Conservation (phyloP, 2,797 vertebrate genomes). For the Scomberomorus guttatus region DNA sequence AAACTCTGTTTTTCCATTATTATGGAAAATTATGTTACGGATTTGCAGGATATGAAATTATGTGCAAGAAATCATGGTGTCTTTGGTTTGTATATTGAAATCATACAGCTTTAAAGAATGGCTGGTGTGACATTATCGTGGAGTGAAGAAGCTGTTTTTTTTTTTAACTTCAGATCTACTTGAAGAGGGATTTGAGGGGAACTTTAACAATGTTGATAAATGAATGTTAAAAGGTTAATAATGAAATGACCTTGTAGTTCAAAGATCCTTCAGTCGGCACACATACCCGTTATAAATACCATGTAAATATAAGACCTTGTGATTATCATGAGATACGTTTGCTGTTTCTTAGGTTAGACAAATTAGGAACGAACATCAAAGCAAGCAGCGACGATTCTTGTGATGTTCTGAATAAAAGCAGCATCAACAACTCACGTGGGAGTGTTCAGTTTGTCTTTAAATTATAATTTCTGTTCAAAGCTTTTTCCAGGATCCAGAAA, state of each 20-base stretch:
- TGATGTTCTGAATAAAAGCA: neutral
- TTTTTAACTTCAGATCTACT: neutral
- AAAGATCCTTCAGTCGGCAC: neutral
- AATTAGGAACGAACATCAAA: neutral
- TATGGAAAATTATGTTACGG: neutral
- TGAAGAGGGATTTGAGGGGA: neutral
- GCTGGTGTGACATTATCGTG: neutral
- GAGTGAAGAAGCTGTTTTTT: neutral
- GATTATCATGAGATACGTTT: neutral
- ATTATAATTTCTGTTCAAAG: neutral
- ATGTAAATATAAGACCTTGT: too few species aligned
- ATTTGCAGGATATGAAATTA: neutral
- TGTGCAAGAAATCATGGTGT: neutral
- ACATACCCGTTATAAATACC: neutral
- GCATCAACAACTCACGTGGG: neutral
- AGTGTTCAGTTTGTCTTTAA: neutral
- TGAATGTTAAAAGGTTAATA: conserved; percentile 10
- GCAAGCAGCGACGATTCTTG: neutral
- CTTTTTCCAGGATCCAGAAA: neutral
- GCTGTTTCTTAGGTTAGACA: neutral
- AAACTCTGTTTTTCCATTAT: neutral
- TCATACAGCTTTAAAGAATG: neutral
- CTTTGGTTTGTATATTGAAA: neutral
- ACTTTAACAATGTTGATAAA: neutral
- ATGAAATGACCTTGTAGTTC: neutral